A percentile compares a stretch with the other conserved stretches of the same genome.
phyloP scores from a whole-genome alignment of 2,888 invertebrate species.

The Tinea pellionella region DNA sequence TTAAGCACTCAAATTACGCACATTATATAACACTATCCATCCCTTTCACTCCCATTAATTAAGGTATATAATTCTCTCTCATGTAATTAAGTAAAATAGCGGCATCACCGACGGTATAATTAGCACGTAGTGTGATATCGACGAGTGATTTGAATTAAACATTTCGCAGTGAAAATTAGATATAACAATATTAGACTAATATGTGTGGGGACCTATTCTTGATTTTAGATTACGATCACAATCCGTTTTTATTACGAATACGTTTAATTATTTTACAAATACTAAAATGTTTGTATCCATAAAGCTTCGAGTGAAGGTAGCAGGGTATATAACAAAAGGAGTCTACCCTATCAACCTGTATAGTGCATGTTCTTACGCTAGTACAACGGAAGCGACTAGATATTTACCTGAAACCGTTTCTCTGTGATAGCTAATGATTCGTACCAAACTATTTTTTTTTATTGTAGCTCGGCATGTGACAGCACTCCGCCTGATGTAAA shows the following conservation, averaged over 20 bases:
- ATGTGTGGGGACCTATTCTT: neutral
- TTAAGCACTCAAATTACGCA: constrained; percentile 17
- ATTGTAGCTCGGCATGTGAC: too few relatives aligned
- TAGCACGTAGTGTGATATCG: constrained; percentile 12
- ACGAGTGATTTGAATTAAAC: constrained; percentile 10
- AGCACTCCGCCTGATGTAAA: too few relatives aligned
- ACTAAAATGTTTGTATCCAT: too few relatives aligned
- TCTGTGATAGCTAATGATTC: too few relatives aligned
- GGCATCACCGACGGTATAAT: constrained; percentile 19
- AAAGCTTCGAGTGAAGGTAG: too few relatives aligned
- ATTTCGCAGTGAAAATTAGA: neutral
- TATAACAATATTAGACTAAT: neutral
- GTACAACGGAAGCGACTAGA: too few relatives aligned
- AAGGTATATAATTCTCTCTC: constrained; percentile 15
- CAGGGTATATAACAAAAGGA: too few relatives aligned
- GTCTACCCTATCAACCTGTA: too few relatives aligned
- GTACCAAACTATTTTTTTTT: too few relatives aligned
- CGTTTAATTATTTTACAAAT: too few relatives aligned
- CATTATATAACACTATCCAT: constrained; percentile 17
- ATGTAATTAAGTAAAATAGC: constrained; percentile 29
- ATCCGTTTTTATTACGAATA: neutral
- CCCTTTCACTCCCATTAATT: constrained; percentile 6
- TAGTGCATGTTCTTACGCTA: too few relatives aligned
- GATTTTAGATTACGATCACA: neutral
- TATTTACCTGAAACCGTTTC: too few relatives aligned